Evolutionary conservation across 2,888 invertebrate genomes (phyloP), one percentile per base, ranked within the genome.

Genomic region (Cecidostiba fungosa): DNA sequence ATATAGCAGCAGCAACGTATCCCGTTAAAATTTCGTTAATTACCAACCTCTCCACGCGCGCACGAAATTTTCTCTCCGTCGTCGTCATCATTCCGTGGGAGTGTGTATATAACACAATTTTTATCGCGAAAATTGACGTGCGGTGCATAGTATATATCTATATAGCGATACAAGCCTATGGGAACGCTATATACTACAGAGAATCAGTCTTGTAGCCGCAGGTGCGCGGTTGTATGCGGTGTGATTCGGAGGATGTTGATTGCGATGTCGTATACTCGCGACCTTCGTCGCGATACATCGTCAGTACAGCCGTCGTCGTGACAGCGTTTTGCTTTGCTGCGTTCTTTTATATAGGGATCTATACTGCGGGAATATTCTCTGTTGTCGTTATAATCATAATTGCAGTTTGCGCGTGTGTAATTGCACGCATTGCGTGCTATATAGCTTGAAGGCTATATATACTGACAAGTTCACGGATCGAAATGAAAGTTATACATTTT

Each of bases 21-120:
- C 47, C 59, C 73, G 82, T 77, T 82, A 77, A 69, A 82, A 82
- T 82, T 76, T 82, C 66, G 73, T 82, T 82, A 82, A 82, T 82
- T 82, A 74, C 66, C 29, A 19, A 12, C n/a, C 43, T 50, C 77
- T 62, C n/a, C 32, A 29, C 43, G 8, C 77, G 50, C 32, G 59
- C n/a, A 79, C 70, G 79, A 79, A 79, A 70, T 70, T 73, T 74
- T 47, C 54, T 12, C 59, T 29, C 14, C 1, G 43, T 12, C 12
- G 43, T 43, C 43, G 39, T 6, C 10, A 0, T 3, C 3, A 39
- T n/a, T 72, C 23, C 72, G 74, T 74, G 81, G 81, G 74, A 74
- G 81, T 43, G 1, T 12, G 36, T 23, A 14, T 36, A 10, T n/a
- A 32, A 23, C 0, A 26, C 29, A 73, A 81, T 81, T 81, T 66